phyloP scores from a whole-genome alignment of 35 echinoderm and acorn worm genomes.

The Nesometra sesokonis region DNA sequence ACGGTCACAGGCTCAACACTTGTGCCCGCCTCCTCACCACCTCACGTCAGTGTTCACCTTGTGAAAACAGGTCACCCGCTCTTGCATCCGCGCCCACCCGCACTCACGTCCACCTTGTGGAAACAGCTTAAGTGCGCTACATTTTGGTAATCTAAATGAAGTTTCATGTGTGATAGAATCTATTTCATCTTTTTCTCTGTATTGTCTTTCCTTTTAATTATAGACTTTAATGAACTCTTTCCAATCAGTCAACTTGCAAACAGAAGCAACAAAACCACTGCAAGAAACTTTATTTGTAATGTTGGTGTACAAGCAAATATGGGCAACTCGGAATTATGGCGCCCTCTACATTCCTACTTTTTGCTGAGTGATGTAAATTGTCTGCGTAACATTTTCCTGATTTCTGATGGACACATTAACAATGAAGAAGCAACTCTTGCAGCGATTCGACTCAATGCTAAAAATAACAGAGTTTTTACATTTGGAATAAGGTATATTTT shows the following conservation, averaged over 20 bases:
- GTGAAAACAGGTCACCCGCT: too few species aligned
- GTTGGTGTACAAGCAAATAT: constrained; percentile 14
- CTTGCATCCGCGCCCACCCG: too few species aligned
- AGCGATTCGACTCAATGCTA: constrained; percentile 33
- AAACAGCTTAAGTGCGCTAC: too few species aligned
- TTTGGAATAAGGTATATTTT: constrained; percentile 66
- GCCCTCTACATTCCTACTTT: constrained; percentile 67
- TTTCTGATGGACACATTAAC: constrained; percentile 89
- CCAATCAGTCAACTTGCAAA: constrained; percentile 26
- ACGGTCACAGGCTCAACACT: too few species aligned
- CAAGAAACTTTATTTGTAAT: constrained; percentile 31
- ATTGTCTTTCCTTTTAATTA: background rate
- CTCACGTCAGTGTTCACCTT: too few species aligned
- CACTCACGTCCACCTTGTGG: too few species aligned
- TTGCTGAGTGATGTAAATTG: constrained; percentile 30
- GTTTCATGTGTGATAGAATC: too few species aligned
- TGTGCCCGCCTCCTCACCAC: too few species aligned
- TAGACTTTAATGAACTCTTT: constrained; percentile 53
- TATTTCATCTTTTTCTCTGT: too few species aligned
- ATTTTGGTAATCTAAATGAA: too few species aligned
- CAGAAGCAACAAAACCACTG: background rate
- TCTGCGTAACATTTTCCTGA: constrained; percentile 59
- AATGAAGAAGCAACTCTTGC: constrained; percentile 61
- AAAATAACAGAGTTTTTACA: constrained; percentile 55
- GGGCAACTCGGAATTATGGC: constrained; percentile 90